Evolutionary conservation across 2,113 vertebrate species (phyloP).

Genomic region (Corythornis cristatus): DNA sequence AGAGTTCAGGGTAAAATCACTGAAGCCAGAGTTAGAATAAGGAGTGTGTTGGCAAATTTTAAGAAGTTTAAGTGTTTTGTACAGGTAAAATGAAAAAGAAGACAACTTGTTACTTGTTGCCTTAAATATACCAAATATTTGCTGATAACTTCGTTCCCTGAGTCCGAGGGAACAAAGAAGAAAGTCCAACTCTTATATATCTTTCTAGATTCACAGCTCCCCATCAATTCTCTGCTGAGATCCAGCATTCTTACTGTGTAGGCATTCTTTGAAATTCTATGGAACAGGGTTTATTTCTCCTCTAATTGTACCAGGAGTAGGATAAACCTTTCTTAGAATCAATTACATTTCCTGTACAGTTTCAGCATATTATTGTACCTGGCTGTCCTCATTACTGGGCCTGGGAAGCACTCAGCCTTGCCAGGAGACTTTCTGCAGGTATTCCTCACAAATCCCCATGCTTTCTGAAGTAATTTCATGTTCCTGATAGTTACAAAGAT

Average conservation of each 20-base stretch:
- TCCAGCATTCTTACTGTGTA: not conserved
- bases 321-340: not conserved
- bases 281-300: not conserved
- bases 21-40: not conserved
- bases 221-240: not conserved
- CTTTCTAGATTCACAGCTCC: not conserved
- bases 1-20: not conserved
- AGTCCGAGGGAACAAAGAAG: not conserved
- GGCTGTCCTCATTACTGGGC: not conserved
- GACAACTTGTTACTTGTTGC: not conserved
- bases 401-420: not conserved
- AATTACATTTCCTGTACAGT: not conserved
- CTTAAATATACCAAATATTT: not conserved
- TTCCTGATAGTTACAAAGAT: not conserved
- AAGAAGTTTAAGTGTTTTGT: not conserved
- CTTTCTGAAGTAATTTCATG: not conserved
- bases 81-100: not conserved
- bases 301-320: not conserved
- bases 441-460: rapidly evolving
- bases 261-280: not conserved
- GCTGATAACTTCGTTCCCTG: not conserved
- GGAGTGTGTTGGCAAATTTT: not conserved
- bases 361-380: slow-evolving; percentile 2
- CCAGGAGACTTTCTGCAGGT: not conserved
- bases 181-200: not conserved